A percentile compares a stretch with the other conserved stretches of the same genome.
These are phyloP conservation scores for Crambe crambe DNA, from an alignment of 37 sponge, comb jelly and placozoan genomes.

Conservation along the genomic window DNA sequence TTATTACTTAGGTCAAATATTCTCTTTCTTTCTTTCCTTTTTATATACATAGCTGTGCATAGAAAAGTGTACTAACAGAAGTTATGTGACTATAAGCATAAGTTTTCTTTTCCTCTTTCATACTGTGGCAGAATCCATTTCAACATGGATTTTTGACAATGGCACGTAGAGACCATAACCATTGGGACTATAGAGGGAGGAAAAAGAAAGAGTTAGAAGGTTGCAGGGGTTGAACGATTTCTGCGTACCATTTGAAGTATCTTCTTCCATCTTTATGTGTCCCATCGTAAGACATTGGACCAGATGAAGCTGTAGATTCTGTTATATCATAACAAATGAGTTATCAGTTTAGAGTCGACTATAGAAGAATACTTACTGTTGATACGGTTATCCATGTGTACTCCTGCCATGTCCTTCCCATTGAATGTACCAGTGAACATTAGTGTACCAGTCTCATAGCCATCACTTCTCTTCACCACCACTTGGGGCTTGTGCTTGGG, in stretches of 20 bases:
- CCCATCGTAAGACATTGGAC: constrained; percentile 23
- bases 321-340: neutral
- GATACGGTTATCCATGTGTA: constrained; percentile 24
- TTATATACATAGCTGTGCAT: neutral
- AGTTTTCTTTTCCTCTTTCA: neutral
- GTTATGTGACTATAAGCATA: no score
- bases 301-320: neutral
- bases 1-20: neutral
- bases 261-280: constrained; percentile 41
- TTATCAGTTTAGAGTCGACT: neutral
- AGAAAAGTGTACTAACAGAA: neutral
- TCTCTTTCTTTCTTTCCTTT: neutral
- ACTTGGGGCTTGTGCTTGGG: constrained; percentile 30
- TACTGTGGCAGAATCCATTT: neutral
- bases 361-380: constrained; percentile 42
- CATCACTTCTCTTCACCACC: constrained; percentile 37
- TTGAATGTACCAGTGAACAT: constrained; percentile 17
- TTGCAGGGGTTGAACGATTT: neutral
- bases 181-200: constrained; percentile 5
- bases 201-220: no score
- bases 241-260: constrained; percentile 54
- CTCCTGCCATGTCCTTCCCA: constrained; percentile 34
- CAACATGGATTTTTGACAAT: constrained; percentile 35
- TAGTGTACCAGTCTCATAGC: constrained; percentile 27
- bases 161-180: constrained; percentile 44